phyloP scores from a whole-genome alignment of 2,113 vertebrate species.

The Trinectes maculatus region DNA sequence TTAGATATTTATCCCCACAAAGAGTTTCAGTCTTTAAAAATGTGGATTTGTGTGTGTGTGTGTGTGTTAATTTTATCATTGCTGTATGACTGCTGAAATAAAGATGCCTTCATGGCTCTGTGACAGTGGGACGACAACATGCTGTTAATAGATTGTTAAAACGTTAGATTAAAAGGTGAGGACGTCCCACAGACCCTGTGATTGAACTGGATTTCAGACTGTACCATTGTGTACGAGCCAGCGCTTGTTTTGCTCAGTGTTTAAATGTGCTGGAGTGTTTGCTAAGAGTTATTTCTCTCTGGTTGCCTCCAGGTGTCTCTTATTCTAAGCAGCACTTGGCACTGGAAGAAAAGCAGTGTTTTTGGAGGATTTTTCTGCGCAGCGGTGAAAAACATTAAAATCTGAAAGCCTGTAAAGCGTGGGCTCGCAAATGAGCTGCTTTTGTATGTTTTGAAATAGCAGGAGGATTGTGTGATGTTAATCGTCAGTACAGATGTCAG shows the following conservation, averaged over 20 bases:
- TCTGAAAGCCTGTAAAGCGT: conserved; percentile 5
- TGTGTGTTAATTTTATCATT: no score
- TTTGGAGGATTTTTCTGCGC: neutral
- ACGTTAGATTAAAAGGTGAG: no score
- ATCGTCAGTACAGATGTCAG: conserved; percentile 24
- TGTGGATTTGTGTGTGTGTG: no score
- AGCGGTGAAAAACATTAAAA: neutral
- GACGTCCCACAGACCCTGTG: neutral
- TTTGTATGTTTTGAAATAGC: conserved; percentile 22
- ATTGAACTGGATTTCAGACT: neutral
- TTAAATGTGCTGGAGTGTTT: neutral
- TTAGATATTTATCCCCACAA: no score
- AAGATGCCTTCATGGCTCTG: no score
- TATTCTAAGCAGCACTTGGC: neutral
- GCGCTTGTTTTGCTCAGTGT: neutral
- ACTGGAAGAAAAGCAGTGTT: neutral
- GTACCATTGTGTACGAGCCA: neutral
- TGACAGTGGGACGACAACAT: no score
- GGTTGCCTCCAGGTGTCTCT: neutral
- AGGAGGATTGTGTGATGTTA: conserved; percentile 33
- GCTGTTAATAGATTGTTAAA: no score
- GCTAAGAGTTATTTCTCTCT: neutral
- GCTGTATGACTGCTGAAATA: no score
- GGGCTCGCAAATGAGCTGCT: conserved; percentile 26
- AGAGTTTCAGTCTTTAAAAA: no score